A percentile compares a stretch with the other conserved stretches of the same genome.
Conservation (phyloP, 2,888 invertebrate genomes). For the Peribatodes rhomboidaria region DNA sequence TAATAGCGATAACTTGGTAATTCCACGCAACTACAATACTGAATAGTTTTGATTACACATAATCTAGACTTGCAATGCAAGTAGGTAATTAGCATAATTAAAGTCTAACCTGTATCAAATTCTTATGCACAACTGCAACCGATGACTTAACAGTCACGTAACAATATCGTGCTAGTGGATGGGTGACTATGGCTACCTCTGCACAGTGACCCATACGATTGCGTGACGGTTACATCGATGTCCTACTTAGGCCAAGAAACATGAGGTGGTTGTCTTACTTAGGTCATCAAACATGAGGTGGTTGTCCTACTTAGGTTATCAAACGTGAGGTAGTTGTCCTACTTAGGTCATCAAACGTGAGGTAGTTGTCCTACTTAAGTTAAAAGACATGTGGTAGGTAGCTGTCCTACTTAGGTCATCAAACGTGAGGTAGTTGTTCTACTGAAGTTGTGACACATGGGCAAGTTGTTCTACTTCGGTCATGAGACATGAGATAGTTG, state of each 20-base stretch:
- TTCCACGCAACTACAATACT: too few relatives aligned
- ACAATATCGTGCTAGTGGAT: slow-evolving; percentile 46
- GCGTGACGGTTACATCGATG: slow-evolving; percentile 70
- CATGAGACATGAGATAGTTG: too few relatives aligned
- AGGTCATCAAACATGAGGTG: background rate
- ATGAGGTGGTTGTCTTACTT: slow-evolving; percentile 11
- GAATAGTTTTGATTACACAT: too few relatives aligned
- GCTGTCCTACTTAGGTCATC: background rate
- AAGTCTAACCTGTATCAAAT: background rate
- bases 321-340: background rate
- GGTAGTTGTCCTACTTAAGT: background rate
- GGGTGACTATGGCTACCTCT: slow-evolving; percentile 34
- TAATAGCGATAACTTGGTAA: background rate
- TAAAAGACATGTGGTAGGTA: background rate
- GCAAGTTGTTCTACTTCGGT: background rate
- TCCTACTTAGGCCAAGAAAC: slow-evolving; percentile 58
- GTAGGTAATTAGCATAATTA: too few relatives aligned
- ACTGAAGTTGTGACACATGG: background rate
- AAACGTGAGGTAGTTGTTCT: background rate
- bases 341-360: background rate
- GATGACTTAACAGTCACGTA: slow-evolving; percentile 33
- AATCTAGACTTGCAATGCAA: too few relatives aligned
- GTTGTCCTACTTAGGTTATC: background rate
- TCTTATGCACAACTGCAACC: slow-evolving; percentile 19
- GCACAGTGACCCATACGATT: slow-evolving; percentile 58